Conservation (phyloP, 1,140 invertebrate genomes). For the Rhynchophorus ferrugineus region DNA sequence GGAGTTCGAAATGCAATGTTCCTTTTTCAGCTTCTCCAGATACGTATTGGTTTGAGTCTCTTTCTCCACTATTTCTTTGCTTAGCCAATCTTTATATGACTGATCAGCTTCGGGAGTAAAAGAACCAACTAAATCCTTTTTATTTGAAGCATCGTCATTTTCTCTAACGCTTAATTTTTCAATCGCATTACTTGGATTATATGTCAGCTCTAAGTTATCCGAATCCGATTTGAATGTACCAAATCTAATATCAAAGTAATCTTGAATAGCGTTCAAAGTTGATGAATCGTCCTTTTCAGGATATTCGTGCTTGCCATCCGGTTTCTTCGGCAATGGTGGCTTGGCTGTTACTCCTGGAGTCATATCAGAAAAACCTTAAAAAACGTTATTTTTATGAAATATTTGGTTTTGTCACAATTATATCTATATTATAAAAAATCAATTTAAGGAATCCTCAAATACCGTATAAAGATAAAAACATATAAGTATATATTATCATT, state of each 20-base stretch:
- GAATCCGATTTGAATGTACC: slow-evolving; percentile 7
- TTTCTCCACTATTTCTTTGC: slow-evolving; percentile 11
- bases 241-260: slow-evolving; percentile 28
- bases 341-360: slow-evolving; percentile 27
- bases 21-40: slow-evolving; percentile 22
- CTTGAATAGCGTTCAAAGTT: slow-evolving; percentile 19
- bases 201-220: too few species aligned
- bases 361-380: slow-evolving; percentile 13
- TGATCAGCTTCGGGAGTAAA: neutral
- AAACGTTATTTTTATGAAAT: neutral
- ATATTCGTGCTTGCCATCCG: slow-evolving; percentile 1
- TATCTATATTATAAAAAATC: too few species aligned
- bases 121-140: too few species aligned
- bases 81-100: neutral
- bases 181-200: too few species aligned
- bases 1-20: slow-evolving; percentile 8
- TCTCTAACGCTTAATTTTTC: too few species aligned
- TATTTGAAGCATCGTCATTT: too few species aligned
- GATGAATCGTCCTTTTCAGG: slow-evolving; percentile 3
- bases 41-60: slow-evolving; percentile 24
- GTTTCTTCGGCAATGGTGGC: slow-evolving; percentile 29
- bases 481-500: too few species aligned
- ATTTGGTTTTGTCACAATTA: neutral
- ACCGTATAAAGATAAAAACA: too few species aligned
- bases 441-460: too few species aligned